Base-by-base conservation (phyloP, 2,797 vertebrate genomes). In the Dendrocincla fuliginosa region DNA sequence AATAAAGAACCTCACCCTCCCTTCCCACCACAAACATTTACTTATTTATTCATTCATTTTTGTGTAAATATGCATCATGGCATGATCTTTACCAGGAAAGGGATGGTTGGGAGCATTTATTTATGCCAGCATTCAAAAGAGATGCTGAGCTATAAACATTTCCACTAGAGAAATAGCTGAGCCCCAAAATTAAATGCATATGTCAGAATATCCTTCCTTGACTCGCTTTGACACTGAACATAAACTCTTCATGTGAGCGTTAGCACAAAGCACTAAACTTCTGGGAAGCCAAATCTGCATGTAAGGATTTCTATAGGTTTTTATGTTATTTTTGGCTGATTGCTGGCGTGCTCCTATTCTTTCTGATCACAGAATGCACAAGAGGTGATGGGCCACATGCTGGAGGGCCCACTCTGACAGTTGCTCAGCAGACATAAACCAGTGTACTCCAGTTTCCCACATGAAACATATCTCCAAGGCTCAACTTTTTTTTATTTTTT, bases 311-410 rank as follows among this genome's bases (percentile, higher is more conserved):
- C 82, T 96, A 0, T 83, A 86, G 86, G 82, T 78, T 95, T 95
- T 93, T 75, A 16, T 96, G 91, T 95, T 94, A 80, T 93, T 96
- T 96, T 96, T 95, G 90, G 88, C 95, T 83, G 77, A 83, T 95
- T 93, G 75, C 88, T 96, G 87, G 74, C 77, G 28, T 94, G 47
- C 74, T 90, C 75, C 93, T 92, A 61, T 82, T 86, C 79, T 96
- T 96, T 85, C 79, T 95, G 94, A 88, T 94, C 96, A 32, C 84
- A 93, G 88, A 96, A 90, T 64, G 78, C 64, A 91, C 81, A 88
- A 89, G 91, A 94, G 93, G 96, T 96, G 96, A 97, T 96, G 94
- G 96, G 89, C 93, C 95, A 96, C 93, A 94, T 95, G 91, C 92
- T 92, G 71, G 76, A 87, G 79, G 79, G 87, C 69, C 87, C 74